Conservation (phyloP, 2,888 invertebrate species). For the Tridacna gigas region DNA sequence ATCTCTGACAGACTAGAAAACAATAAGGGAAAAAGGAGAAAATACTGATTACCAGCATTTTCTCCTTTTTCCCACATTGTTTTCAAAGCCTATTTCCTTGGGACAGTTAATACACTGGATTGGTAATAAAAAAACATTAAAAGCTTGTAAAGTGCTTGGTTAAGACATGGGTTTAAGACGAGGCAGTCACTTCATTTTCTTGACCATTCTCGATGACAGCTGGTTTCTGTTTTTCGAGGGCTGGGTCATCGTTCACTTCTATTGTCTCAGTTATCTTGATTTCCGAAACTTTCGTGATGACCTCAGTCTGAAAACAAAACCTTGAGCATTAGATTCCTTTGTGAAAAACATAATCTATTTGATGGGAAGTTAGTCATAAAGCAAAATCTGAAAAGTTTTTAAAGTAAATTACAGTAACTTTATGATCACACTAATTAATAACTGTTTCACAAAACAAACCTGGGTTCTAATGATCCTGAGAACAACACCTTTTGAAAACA, state of each 20-base stretch:
- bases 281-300: slow-evolving; percentile 46
- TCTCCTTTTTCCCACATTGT: not conserved
- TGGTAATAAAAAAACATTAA: not conserved
- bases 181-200: slow-evolving; percentile 50
- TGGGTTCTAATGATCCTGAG: no score
- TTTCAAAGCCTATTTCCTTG: not conserved
- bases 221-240: slow-evolving; percentile 55
- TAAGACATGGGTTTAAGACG: slow-evolving; percentile 21
- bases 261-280: slow-evolving; percentile 31
- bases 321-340: no score
- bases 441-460: no score
- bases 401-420: no score
- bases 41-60: slow-evolving; percentile 5
- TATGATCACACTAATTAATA: no score
- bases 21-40: not conserved
- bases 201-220: slow-evolving; percentile 45
- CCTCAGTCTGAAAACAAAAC: slow-evolving; percentile 38
- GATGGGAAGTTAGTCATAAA: no score
- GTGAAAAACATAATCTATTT: no score
- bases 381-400: no score
- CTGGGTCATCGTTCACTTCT: slow-evolving; percentile 44
- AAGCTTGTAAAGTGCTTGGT: no score
- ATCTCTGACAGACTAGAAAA: not conserved
- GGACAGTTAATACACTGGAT: not conserved
- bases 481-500: no score